Base-by-base conservation (phyloP, 2,113 vertebrate genomes). In the Perca fluviatilis region DNA sequence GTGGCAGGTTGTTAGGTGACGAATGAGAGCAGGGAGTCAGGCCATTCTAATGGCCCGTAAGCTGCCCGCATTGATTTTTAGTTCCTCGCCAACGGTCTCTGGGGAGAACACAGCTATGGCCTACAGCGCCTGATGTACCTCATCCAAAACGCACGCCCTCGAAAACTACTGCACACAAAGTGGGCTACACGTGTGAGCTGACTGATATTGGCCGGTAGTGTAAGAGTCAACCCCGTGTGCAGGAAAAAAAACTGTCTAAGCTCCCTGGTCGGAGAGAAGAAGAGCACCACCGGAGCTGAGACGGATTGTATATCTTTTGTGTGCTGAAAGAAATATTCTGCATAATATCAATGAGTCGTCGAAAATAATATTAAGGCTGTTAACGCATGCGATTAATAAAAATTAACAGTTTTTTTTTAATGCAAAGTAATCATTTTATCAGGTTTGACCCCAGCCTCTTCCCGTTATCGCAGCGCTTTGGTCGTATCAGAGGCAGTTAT, bases 41-140 rank as follows among this genome's bases (percentile, higher is more conserved):
- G 77, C 77, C 63, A 74, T 84, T 87, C 84, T 87, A 92, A 91
- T 83, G 76, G 80, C 75, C 80, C 43, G 36, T 86, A 73, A 89
- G 86, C 81, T 79, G 85, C 80, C 46, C n/a, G 54, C 76, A 85
- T 91, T 83, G 87, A 94, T 91, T 88, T 87, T 74, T 71, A 68
- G 66, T 91, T 85, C 78, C 76, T 87, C 8, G 16, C 30, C 33
- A 91, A 86, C 47, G 63, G 54, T 85, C 81, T 84, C 74, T 19
- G 23, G 74, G 81, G 90, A 83, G 66, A 85, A 87, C 74, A 83
- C 50, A 57, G 21, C 77, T 47, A 78, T 75, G 23, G 79, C 79
- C 83, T 75, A 61, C 81, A 83, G 81, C 40, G 23, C 56, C 79
- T 79, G 47, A 64, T 79, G 67, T 65, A 79, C 81, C 80, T 63